These are phyloP conservation scores for Xestia rhomboidea DNA, from an alignment of 2,888 invertebrate species.

Conservation along the genomic window DNA sequence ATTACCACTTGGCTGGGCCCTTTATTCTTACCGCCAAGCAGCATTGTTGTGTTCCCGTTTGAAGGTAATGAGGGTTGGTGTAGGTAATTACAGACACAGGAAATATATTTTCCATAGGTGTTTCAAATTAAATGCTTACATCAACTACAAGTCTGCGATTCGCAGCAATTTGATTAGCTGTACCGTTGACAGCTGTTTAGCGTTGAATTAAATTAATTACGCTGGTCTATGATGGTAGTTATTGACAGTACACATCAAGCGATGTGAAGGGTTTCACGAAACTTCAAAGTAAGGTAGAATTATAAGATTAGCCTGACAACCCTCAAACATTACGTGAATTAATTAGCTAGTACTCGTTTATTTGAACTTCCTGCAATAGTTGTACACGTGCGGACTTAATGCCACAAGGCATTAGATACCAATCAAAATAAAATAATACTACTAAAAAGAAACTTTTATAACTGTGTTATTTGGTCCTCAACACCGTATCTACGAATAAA, in stretches of 20 bases:
- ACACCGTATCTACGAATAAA: neutral
- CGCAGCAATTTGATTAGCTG: neutral
- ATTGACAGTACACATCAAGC: neutral
- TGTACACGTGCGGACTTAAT: too few relatives aligned
- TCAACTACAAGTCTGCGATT: neutral
- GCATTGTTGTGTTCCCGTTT: neutral
- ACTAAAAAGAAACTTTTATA: neutral
- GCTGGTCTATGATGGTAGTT: neutral
- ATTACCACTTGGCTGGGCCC: neutral
- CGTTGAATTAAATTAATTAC: conserved; percentile 5
- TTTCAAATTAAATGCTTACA: neutral
- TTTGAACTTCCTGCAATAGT: neutral
- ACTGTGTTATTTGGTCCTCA: neutral
- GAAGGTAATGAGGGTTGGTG: neutral
- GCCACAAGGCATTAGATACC: too few relatives aligned
- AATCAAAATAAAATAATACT: too few relatives aligned
- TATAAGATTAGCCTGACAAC: neutral
- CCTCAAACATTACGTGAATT: neutral
- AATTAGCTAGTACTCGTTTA: neutral
- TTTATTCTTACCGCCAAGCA: neutral
- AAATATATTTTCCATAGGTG: neutral
- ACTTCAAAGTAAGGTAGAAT: conserved; percentile 3
- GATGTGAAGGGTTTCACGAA: conserved; percentile 1
- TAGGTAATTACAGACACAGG: neutral
- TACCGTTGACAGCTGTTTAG: neutral